Conservation (phyloP, 1,140 invertebrate genomes). For the Eumaeus atala region DNA sequence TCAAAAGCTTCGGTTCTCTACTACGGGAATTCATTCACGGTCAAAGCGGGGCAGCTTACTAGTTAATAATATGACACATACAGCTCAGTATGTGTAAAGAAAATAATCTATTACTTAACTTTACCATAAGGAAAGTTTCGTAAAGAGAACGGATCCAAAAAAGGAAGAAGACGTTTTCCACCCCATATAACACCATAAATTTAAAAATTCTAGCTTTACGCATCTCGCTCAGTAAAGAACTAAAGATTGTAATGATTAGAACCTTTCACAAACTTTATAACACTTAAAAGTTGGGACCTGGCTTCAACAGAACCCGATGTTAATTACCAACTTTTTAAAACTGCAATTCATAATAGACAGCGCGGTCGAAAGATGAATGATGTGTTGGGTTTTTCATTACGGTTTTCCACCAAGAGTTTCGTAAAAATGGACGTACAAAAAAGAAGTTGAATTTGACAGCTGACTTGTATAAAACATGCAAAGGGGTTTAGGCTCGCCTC, state of each 20-base stretch:
- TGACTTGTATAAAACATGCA: constrained; percentile 43
- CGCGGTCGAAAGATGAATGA: constrained; percentile 68
- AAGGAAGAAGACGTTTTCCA: neutral
- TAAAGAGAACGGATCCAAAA: neutral
- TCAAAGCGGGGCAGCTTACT: too few relatives aligned
- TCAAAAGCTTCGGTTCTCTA: too few relatives aligned
- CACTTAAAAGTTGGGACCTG: constrained; percentile 62
- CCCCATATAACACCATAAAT: constrained; percentile 26
- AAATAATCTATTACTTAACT: too few relatives aligned
- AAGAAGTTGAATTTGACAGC: constrained; percentile 50
- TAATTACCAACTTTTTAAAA: constrained; percentile 73
- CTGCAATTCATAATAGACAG: constrained; percentile 72
- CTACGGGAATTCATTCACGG: too few relatives aligned
- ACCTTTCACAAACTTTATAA: constrained; percentile 59
- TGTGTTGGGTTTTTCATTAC: constrained; percentile 58
- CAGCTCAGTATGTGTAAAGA: neutral
- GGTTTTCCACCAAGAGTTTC: constrained; percentile 52
- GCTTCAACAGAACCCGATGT: constrained; percentile 50
- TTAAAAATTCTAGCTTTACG: constrained; percentile 41
- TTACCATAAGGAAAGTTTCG: constrained; percentile 2
- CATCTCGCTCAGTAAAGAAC: constrained; percentile 40
- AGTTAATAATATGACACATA: neutral
- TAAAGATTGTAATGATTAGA: constrained; percentile 61
- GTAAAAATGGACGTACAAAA: constrained; percentile 45
- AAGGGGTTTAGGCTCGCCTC: constrained; percentile 26